phyloP scores from a whole-genome alignment of 2,113 vertebrate species.

The Neotoma lepida region DNA sequence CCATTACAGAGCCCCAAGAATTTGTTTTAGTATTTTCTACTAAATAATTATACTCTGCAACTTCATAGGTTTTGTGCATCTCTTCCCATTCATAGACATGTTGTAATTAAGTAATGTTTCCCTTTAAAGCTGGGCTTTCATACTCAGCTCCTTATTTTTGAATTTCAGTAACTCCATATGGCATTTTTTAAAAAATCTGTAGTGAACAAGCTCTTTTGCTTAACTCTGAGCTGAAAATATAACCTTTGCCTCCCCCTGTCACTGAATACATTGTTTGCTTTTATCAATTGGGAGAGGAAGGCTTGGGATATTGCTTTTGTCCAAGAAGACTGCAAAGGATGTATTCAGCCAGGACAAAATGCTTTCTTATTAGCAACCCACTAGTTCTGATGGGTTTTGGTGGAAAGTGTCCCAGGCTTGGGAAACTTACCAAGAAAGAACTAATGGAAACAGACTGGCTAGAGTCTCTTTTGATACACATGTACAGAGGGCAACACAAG shows the following conservation, averaged over 20 bases:
- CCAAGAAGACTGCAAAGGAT: conserved; percentile 6
- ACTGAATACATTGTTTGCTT: neutral
- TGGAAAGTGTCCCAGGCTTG: neutral
- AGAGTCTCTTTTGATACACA: neutral
- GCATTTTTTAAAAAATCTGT: neutral
- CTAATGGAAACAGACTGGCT: neutral
- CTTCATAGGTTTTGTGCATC: neutral
- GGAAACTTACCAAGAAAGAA: conserved; percentile 2
- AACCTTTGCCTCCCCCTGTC: neutral
- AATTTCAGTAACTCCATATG: neutral
- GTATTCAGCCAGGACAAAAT: neutral
- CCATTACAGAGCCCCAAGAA: neutral
- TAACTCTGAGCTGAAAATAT: neutral
- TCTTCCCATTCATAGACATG: conserved; percentile 45
- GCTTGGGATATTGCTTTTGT: neutral
- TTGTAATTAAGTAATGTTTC: conserved; percentile 49
- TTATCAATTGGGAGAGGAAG: neutral
- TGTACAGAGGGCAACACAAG: neutral
- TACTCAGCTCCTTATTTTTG: conserved; percentile 23
- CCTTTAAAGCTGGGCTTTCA: conserved; percentile 2
- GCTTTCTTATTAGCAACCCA: conserved; percentile 37
- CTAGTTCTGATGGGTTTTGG: neutral
- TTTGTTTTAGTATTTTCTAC: conserved; percentile 27
- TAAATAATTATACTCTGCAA: neutral
- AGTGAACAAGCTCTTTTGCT: conserved; percentile 22